Evolutionary conservation across 2,113 vertebrate genomes (phyloP).

Genomic region (Anhinga rufa): DNA sequence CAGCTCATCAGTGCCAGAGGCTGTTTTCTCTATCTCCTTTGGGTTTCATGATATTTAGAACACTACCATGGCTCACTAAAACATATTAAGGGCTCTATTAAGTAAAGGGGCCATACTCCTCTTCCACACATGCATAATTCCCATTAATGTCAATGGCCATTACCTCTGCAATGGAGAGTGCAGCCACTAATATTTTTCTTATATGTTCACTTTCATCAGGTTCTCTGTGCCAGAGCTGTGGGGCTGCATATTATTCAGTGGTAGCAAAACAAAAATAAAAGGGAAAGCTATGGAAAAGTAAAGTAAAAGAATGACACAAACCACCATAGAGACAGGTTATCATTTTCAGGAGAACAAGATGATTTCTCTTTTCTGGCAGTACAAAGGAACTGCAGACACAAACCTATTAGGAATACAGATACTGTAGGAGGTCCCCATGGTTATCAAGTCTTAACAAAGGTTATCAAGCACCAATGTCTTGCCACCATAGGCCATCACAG

Average conservation of each 20-base stretch:
- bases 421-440: not conserved
- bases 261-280: constrained; percentile 50
- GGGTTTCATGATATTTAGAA: constrained; percentile 60
- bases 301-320: not conserved
- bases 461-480: not conserved
- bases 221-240: constrained; percentile 18
- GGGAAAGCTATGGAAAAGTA: not conserved
- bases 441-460: not conserved
- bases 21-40: constrained; percentile 50
- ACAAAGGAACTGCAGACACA: not conserved
- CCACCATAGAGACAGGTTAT: not conserved
- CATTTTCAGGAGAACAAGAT: not conserved
- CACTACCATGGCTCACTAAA: constrained; percentile 60
- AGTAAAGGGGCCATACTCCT: constrained; percentile 44
- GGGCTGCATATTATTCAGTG: not conserved
- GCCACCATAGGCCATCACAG: not conserved
- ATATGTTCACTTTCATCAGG: constrained; percentile 34
- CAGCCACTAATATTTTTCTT: constrained; percentile 48
- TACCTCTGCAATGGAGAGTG: constrained; percentile 17
- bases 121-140: constrained; percentile 46
- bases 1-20: constrained; percentile 48
- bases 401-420: not conserved
- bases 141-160: constrained; percentile 57
- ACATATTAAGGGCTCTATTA: constrained; percentile 56
- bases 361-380: not conserved